A percentile compares a stretch with the other conserved stretches of the same genome.
phyloP scores from a whole-genome alignment of 92 coral and sea anemone species.

The Virgularia gustaviana region DNA sequence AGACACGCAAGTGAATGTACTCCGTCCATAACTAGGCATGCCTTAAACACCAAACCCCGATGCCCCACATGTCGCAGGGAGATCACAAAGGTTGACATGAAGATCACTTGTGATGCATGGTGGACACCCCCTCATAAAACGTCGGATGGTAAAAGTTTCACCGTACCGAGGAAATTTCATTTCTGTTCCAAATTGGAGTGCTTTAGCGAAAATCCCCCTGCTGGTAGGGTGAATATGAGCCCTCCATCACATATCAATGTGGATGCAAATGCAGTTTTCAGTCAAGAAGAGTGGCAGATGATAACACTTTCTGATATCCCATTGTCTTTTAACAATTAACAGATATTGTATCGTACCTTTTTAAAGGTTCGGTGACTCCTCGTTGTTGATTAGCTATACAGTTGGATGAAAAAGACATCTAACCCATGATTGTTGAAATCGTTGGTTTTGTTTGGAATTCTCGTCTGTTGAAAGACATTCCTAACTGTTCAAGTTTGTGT shows the following conservation, averaged over 20 bases:
- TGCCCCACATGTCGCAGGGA: constrained; percentile 57
- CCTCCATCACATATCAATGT: constrained; percentile 42
- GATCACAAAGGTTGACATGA: constrained; percentile 48
- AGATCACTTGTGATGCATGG: constrained; percentile 54
- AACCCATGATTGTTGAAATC: no score
- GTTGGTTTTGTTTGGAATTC: no score
- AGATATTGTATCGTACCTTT: constrained; percentile 27
- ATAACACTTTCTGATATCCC: constrained; percentile 49
- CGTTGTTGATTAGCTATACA: constrained; percentile 40
- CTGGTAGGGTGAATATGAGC: constrained; percentile 39
- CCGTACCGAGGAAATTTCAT: constrained; percentile 59
- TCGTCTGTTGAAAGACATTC: no score
- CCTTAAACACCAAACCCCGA: constrained; percentile 52
- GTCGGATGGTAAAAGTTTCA: constrained; percentile 52
- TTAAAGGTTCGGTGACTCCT: constrained; percentile 44
- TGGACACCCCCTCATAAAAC: constrained; percentile 63
- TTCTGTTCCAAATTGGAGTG: constrained; percentile 53
- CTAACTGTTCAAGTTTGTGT: no score
- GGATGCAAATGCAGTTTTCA: constrained; percentile 35
- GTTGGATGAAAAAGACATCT: no score
- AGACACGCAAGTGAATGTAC: constrained; percentile 10
- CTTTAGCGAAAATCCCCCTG: constrained; percentile 46
- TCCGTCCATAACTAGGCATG: constrained; percentile 57
- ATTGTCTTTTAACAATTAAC: constrained; percentile 40
- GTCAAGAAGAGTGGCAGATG: constrained; percentile 54